phyloP scores from a whole-genome alignment of 2,888 invertebrate genomes.

The Nomada hirtipes region DNA sequence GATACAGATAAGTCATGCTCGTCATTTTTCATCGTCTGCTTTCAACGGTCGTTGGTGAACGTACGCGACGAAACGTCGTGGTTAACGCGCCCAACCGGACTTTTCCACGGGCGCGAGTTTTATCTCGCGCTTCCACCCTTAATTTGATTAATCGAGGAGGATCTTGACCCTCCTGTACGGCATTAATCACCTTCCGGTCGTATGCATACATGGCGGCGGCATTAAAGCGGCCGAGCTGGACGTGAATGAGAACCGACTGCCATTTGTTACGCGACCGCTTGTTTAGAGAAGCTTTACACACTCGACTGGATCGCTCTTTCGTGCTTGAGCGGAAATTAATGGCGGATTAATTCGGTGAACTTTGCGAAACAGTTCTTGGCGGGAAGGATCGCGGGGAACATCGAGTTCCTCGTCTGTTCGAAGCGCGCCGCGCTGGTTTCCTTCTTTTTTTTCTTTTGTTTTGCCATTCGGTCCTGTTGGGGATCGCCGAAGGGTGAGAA shows the following conservation, averaged over 20 bases:
- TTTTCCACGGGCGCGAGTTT: constrained; percentile 82
- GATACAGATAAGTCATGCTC: constrained; percentile 83
- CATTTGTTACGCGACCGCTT: constrained; percentile 82
- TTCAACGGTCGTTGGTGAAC: constrained; percentile 70
- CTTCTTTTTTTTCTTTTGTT: background rate
- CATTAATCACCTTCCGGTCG: constrained; percentile 82
- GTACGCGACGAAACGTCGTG: constrained; percentile 26
- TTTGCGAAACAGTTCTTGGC: constrained; percentile 49
- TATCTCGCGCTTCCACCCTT: constrained; percentile 83
- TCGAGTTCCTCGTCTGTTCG: background rate
- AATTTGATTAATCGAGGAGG: constrained; percentile 84
- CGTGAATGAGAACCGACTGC: constrained; percentile 69
- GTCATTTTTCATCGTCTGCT: constrained; percentile 79
- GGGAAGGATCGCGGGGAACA: background rate
- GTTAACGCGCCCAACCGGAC: constrained; percentile 63
- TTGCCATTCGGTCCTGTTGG: background rate
- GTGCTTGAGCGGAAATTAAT: constrained; percentile 79
- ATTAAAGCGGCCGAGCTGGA: constrained; percentile 72
- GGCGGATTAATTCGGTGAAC: constrained; percentile 83
- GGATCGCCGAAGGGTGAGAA: constrained; percentile 1
- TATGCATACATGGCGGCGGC: constrained; percentile 83
- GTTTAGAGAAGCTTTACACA: constrained; percentile 83
- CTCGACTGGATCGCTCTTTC: constrained; percentile 77
- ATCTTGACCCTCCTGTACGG: constrained; percentile 78
- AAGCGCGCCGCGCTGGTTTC: background rate